Evolutionary conservation across 2,797 vertebrate species (phyloP).

Genomic region (Sphenopsis melanotis): DNA sequence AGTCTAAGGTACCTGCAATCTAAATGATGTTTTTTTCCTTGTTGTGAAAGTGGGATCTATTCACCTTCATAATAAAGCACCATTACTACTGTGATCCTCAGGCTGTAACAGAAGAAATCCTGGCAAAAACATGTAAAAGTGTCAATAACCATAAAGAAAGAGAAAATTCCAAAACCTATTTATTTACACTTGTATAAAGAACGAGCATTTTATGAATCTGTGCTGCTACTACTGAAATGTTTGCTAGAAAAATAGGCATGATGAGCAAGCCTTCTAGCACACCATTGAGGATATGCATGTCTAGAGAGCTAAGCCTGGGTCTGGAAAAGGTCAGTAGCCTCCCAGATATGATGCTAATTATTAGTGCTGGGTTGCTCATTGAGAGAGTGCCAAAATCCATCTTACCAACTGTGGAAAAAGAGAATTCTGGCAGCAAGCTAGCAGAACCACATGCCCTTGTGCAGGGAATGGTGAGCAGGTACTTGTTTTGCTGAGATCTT

Average conservation of each 20-base stretch:
- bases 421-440: background rate
- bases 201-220: background rate
- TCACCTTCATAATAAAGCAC: background rate
- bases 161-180: background rate
- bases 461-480: background rate
- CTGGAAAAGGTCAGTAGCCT: background rate
- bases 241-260: background rate
- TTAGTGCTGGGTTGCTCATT: background rate
- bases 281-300: background rate
- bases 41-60: background rate
- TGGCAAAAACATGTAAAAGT: background rate
- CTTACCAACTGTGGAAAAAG: background rate
- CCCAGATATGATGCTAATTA: background rate
- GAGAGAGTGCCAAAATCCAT: background rate
- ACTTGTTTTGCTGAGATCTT: background rate
- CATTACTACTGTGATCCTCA: background rate
- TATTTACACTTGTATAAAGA: background rate
- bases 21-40: background rate
- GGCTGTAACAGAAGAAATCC: background rate
- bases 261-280: background rate
- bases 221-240: background rate
- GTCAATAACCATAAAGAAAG: background rate
- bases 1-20: background rate
- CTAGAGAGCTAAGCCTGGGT: background rate
- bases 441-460: background rate